Evolutionary conservation across 2,797 vertebrate species (phyloP).

Genomic region (Pseudochirops corinnae): DNA sequence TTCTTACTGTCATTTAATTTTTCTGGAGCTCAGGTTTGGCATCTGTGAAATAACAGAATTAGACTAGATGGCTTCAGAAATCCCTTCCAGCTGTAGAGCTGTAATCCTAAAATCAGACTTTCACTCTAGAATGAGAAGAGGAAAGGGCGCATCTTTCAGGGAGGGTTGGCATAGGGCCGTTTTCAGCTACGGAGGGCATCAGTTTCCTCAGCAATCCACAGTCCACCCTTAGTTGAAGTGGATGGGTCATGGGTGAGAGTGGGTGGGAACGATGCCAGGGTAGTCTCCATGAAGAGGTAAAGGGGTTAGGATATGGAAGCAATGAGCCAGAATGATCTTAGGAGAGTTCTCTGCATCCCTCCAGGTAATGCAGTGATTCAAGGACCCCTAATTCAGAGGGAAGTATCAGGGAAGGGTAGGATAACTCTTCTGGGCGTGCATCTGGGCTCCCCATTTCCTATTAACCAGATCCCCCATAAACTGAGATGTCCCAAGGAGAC

Average conservation of each 20-base stretch:
- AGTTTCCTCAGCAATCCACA: background rate
- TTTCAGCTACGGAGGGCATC: background rate
- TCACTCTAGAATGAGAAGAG: background rate
- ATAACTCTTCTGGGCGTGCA: background rate
- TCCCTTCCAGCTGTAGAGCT: background rate
- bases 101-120: background rate
- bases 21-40: background rate
- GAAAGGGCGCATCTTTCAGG: background rate
- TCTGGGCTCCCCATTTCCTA: background rate
- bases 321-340: background rate
- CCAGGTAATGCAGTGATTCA: background rate
- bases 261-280: background rate
- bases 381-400: background rate
- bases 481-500: background rate
- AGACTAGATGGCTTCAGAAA: background rate
- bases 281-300: background rate
- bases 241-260: background rate
- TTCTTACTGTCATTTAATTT: background rate
- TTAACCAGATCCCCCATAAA: background rate
- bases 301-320: background rate
- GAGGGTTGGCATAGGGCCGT: background rate
- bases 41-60: background rate
- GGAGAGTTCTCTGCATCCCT: background rate
- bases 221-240: background rate
- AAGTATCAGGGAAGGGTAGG: background rate